These are phyloP conservation scores for Coregonus clupeaformis DNA, from an alignment of 2,113 vertebrate genomes.

Conservation along the genomic window DNA sequence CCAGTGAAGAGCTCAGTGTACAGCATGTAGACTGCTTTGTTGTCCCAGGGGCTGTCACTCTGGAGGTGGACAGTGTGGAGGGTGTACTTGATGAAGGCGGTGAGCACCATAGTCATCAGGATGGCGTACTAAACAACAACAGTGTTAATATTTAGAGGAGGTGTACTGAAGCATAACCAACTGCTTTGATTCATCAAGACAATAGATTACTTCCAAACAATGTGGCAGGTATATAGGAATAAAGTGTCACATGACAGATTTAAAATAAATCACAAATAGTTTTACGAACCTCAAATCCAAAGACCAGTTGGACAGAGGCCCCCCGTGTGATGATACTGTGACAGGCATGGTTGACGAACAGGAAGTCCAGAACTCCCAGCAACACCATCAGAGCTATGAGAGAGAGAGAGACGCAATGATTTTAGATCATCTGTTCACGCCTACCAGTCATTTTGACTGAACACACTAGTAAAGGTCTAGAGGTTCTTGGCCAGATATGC, in stretches of 20 bases:
- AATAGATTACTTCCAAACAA: no score
- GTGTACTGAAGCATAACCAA: not conserved
- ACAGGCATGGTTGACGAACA: conserved; percentile 92
- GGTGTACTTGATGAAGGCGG: conserved; percentile 93
- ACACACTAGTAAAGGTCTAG: no score
- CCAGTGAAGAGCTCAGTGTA: conserved; percentile 97
- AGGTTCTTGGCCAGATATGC: not conserved
- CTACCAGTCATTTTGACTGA: not conserved
- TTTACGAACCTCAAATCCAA: conserved; percentile 91
- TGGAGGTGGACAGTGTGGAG: conserved; percentile 92
- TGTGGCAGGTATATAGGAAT: not conserved
- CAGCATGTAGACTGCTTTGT: conserved; percentile 96
- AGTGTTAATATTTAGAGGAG: not conserved
- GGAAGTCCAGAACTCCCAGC: conserved; percentile 84
- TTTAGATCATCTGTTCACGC: not conserved
- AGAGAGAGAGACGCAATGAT: not conserved
- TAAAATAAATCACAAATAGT: not conserved
- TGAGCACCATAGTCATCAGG: conserved; percentile 95
- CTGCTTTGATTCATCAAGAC: not conserved
- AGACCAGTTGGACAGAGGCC: conserved; percentile 95
- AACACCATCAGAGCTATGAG: conserved; percentile 84
- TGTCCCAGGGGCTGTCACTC: conserved; percentile 97
- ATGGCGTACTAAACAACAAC: conserved; percentile 84
- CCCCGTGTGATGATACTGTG: conserved; percentile 93
- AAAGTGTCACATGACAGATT: not conserved